phyloP scores from a whole-genome alignment of 2,888 invertebrate genomes.

The Tenodera sinensis region DNA sequence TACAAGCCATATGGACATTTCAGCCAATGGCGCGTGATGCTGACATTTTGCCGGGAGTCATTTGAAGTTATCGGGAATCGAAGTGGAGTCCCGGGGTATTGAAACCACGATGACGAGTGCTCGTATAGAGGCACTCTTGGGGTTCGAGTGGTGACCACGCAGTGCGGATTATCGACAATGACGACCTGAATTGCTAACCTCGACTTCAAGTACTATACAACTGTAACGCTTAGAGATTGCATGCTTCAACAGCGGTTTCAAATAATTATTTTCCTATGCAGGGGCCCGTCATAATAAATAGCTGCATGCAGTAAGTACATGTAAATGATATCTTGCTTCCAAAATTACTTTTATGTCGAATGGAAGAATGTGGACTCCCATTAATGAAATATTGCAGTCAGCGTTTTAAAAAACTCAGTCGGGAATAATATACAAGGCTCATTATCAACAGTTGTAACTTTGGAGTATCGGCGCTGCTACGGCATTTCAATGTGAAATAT shows the following conservation, averaged over 20 bases:
- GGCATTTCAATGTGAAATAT: no score
- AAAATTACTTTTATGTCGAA: no score
- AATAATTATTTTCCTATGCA: neutral
- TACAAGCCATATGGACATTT: neutral
- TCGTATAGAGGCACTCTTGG: neutral
- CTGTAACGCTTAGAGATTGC: neutral
- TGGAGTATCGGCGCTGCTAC: no score
- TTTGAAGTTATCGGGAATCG: neutral
- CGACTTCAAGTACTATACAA: neutral
- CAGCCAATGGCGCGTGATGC: neutral
- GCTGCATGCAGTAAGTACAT: neutral
- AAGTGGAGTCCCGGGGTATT: neutral
- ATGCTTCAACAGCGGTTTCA: neutral
- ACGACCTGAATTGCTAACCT: neutral
- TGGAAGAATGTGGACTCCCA: no score
- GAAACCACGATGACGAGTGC: neutral
- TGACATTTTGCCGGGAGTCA: neutral
- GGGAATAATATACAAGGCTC: no score
- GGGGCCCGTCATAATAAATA: neutral
- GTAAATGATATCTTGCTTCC: neutral
- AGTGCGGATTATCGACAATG: neutral
- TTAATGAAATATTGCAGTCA: no score
- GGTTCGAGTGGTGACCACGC: neutral
- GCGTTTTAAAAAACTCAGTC: no score
- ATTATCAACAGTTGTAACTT: no score